phyloP scores from a whole-genome alignment of 2,113 vertebrate genomes.

The Tetrax tetrax region DNA sequence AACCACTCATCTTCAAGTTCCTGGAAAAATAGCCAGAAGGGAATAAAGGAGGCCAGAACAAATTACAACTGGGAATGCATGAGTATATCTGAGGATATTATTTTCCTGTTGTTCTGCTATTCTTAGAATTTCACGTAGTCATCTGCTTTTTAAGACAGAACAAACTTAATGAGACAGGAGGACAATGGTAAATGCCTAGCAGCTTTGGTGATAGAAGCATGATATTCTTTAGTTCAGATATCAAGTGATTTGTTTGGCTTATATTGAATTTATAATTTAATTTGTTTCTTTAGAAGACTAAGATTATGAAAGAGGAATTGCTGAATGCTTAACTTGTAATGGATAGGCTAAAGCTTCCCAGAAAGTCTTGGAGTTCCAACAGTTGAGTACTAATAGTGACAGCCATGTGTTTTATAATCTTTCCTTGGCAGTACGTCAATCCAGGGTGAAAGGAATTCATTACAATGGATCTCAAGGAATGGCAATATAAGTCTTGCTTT shows the following conservation, averaged over 20 bases:
- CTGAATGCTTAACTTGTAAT: neutral
- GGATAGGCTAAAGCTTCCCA: neutral
- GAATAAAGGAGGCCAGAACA: slow-evolving; percentile 21
- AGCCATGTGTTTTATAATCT: neutral
- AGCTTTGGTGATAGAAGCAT: neutral
- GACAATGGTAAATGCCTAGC: neutral
- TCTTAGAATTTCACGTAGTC: neutral
- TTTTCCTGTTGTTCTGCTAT: slow-evolving; percentile 15
- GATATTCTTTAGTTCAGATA: neutral
- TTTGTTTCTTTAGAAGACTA: neutral
- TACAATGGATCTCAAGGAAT: neutral
- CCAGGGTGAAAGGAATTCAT: neutral
- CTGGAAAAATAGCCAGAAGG: slow-evolving; percentile 26
- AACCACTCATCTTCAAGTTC: slow-evolving; percentile 34
- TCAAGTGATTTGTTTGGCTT: neutral
- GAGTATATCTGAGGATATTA: slow-evolving; percentile 3
- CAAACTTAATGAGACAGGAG: neutral
- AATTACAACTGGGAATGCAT: slow-evolving; percentile 34
- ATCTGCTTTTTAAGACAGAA: neutral
- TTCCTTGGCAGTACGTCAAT: neutral
- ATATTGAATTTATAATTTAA: neutral
- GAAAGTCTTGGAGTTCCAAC: neutral
- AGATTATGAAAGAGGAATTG: neutral
- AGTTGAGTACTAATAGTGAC: neutral
- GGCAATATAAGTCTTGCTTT: neutral